Evolutionary conservation across 2,797 vertebrate species (phyloP), one percentile per base, ranked within the genome.

Genomic region (Sciurus carolinensis): DNA sequence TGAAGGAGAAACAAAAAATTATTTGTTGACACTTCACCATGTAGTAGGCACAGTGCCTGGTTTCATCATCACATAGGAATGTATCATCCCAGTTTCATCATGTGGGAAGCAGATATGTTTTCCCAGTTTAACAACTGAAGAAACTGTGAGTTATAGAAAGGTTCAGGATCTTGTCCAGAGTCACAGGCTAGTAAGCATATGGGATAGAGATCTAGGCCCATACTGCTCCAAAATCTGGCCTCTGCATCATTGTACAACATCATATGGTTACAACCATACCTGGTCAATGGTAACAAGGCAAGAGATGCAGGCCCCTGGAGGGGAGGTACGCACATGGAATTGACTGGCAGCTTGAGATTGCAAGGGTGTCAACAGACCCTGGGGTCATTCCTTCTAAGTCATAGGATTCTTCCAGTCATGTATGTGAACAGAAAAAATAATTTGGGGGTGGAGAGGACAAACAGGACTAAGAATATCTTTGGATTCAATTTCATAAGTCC

Each of bases 111-210:
- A 85, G 77, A 36, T 77, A 59, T 83, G 5, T 86, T 89, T 64
- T 73, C 5, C 26, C 50, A 11, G 82, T 82, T 94, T 94, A 91
- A 84, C 36, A 69, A 22, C 28, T 57, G 30, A 54, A 90, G 90
- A 94, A 91, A 94, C 39, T 39, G 24, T 22, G 66, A 92, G 44
- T 26, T 14, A 75, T 18, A 76, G 79, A 66, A 91, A 86, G 15
- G 14, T 62, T 94, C 42, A 50, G 30, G 79, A 62, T 95, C 76
- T 92, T 93, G 24, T 66, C 57, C 12, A 2, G 87, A 82, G 9
- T 84, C 50, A 86, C 39, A 96, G 92, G n/a, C 39, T 69, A 64
- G n/a, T 62, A 81, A 73, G 28, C 13, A 79, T 42, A 20, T 87
- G 11, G 85, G 47, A 73, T 54, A 54, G 26, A 52, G 50, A 87